A percentile compares a stretch with the other conserved stretches of the same genome.
Conservation (phyloP, 2,888 invertebrate genomes). For the Eremobia ochroleuca region DNA sequence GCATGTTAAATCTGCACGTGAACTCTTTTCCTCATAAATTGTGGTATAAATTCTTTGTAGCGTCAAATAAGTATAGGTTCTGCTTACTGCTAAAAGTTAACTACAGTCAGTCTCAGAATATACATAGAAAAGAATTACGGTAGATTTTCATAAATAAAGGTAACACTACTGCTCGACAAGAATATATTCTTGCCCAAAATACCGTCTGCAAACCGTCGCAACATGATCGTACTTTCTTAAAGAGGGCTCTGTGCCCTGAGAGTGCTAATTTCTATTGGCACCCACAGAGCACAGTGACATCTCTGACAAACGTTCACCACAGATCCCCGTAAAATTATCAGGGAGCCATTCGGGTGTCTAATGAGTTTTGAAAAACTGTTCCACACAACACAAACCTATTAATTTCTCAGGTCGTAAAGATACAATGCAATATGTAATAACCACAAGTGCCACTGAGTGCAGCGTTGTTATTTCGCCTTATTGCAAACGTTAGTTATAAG, state of each 20-base stretch:
- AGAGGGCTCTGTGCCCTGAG: background rate
- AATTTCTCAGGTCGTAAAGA: conserved; percentile 10
- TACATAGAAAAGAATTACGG: background rate
- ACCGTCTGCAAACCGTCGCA: background rate
- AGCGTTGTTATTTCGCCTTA: conserved; percentile 26
- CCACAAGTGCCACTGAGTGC: conserved; percentile 14
- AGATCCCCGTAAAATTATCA: background rate
- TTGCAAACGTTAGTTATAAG: conserved; percentile 1
- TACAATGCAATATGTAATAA: conserved; percentile 33
- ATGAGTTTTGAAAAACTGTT: background rate
- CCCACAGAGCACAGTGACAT: background rate
- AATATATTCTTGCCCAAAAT: background rate
- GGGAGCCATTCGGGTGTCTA: background rate
- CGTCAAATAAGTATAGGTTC: background rate
- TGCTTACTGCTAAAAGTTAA: background rate
- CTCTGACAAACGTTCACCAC: conserved; percentile 4
- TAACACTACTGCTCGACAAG: background rate
- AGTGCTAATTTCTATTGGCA: background rate
- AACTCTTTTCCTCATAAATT: background rate
- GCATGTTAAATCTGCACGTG: background rate
- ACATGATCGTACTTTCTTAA: background rate
- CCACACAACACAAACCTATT: background rate
- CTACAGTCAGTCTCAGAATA: background rate
- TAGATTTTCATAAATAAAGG: background rate
- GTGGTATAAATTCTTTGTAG: background rate